Conservation (phyloP, 92 coral and sea anemone genomes). For the Porites cylindrica region DNA sequence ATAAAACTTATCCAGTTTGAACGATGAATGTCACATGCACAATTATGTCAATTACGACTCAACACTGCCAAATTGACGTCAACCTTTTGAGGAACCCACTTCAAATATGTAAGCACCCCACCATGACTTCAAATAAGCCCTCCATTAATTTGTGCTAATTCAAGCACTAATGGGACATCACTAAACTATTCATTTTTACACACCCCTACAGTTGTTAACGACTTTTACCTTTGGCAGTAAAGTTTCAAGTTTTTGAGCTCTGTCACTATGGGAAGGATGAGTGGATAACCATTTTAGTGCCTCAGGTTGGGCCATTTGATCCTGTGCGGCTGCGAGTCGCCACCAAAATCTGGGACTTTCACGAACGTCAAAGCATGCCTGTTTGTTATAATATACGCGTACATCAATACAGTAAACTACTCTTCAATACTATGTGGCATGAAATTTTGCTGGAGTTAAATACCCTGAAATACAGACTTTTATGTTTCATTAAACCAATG, state of each 20-base stretch:
- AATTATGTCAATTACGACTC: too few relatives aligned
- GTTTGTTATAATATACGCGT: not conserved
- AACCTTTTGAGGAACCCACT: too few relatives aligned
- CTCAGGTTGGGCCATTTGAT: slow-evolving; percentile 38
- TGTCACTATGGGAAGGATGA: slow-evolving; percentile 89
- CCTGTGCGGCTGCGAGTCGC: slow-evolving; percentile 68
- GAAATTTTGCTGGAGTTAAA: too few relatives aligned
- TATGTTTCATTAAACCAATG: too few relatives aligned
- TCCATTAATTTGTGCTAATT: not conserved
- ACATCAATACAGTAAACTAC: too few relatives aligned
- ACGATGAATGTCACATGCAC: too few relatives aligned
- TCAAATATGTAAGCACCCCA: too few relatives aligned
- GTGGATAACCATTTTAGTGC: slow-evolving; percentile 92
- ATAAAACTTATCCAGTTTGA: too few relatives aligned
- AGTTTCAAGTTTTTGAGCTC: slow-evolving; percentile 83
- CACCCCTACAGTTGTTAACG: not conserved
- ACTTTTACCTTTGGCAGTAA: slow-evolving; percentile 86
- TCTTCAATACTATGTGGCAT: too few relatives aligned
- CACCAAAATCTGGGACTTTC: slow-evolving; percentile 96
- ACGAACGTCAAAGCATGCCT: slow-evolving; percentile 98
- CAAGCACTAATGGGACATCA: not conserved
- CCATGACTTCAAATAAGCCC: too few relatives aligned
- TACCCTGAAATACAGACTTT: too few relatives aligned
- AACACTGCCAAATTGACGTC: too few relatives aligned
- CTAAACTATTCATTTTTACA: not conserved